These are phyloP conservation scores for Pangasius sanitwongsei DNA, from an alignment of 2,797 vertebrate species.

Conservation along the genomic window DNA sequence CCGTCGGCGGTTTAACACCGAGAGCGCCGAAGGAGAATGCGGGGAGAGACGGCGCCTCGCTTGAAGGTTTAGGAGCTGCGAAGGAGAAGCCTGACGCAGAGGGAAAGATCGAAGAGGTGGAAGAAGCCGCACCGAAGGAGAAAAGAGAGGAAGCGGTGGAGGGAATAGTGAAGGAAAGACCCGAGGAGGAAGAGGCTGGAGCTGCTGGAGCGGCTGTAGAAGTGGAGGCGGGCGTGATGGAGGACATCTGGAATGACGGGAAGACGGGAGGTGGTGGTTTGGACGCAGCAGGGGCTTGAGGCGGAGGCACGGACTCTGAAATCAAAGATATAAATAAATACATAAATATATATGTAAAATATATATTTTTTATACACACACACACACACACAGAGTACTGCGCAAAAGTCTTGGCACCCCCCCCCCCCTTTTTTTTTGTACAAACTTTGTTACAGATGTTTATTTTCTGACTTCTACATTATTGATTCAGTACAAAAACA, in stretches of 20 bases:
- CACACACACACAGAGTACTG: too few species aligned
- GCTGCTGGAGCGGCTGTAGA: slow-evolving; percentile 51
- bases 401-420: too few species aligned
- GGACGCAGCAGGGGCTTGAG: slow-evolving; percentile 1
- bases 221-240: slow-evolving; percentile 48
- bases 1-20: slow-evolving; percentile 59
- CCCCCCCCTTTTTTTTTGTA: too few species aligned
- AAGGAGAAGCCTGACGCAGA: slow-evolving; percentile 64
- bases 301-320: slow-evolving; percentile 34
- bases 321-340: not conserved
- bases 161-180: slow-evolving; percentile 34
- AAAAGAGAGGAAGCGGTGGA: slow-evolving; percentile 62
- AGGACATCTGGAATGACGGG: slow-evolving; percentile 59
- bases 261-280: slow-evolving; percentile 43
- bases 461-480: too few species aligned
- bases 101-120: slow-evolving; percentile 58
- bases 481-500: too few species aligned
- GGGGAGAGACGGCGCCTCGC: slow-evolving; percentile 60
- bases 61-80: slow-evolving; percentile 63
- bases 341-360: too few species aligned
- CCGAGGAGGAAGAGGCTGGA: slow-evolving; percentile 62
- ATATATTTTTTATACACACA: too few species aligned
- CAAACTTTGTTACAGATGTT: too few species aligned
- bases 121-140: slow-evolving; percentile 55
- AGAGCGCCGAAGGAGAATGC: slow-evolving; percentile 68